These are phyloP conservation scores for Bombus turneri DNA, from an alignment of 1,140 invertebrate species.

Conservation along the genomic window DNA sequence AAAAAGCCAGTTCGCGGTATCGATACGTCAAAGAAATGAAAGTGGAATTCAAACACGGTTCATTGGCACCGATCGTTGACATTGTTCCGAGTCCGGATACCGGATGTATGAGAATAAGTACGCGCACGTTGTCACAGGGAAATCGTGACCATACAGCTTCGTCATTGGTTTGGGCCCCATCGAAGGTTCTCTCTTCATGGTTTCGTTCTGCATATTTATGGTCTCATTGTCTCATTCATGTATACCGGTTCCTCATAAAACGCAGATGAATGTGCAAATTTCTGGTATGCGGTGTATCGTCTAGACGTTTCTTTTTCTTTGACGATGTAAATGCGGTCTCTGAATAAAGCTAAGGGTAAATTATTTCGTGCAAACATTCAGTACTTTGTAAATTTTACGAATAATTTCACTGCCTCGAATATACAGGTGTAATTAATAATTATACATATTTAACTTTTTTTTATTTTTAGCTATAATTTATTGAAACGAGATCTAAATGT, in stretches of 20 bases:
- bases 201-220: constrained; percentile 60
- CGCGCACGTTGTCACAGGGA: constrained; percentile 52
- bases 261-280: constrained; percentile 13
- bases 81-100: constrained; percentile 67
- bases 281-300: background rate
- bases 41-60: constrained; percentile 64
- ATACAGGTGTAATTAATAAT: background rate
- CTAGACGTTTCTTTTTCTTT: background rate
- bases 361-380: background rate
- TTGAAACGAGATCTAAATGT: background rate
- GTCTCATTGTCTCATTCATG: constrained; percentile 53
- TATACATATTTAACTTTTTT: background rate
- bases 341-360: too few species aligned
- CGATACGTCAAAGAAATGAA: constrained; percentile 42
- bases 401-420: background rate
- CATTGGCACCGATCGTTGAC: constrained; percentile 67
- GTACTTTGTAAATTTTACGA: background rate
- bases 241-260: constrained; percentile 20
- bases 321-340: background rate
- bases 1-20: constrained; percentile 25
- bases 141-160: constrained; percentile 52
- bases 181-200: constrained; percentile 45
- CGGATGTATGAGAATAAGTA: constrained; percentile 65
- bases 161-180: constrained; percentile 30
- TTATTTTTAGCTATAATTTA: background rate